Base-by-base conservation (phyloP, 2,888 invertebrate species). In the Eubasilissa splendida region DNA sequence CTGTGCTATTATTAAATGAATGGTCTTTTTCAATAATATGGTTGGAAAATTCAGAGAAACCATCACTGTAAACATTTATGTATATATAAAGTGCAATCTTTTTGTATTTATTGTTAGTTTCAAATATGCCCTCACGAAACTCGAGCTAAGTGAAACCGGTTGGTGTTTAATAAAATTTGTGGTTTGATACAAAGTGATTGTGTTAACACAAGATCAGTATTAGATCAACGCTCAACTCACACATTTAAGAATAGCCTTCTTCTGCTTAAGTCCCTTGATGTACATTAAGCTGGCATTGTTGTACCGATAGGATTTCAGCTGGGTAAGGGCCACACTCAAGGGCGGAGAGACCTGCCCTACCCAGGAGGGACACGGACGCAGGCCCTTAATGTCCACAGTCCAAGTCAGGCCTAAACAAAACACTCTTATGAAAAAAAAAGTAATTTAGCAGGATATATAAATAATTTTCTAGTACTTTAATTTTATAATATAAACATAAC, bases 281-380 rank as follows among this genome's bases (percentile, higher is more conserved):
- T n/a, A n/a, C 10, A 14, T 10, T 14, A 53, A 14, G 68, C 68
- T 50, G 53, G 68, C n/a, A 1, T 12, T n/a, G 14, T 68, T 68
- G 11, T 8, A 50, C 14, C 53, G 68, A 12, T 14, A 14, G 68
- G 68, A 12, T 14, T 10, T 68, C 52, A 68, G 68, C n/a, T 50
- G 50, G 14, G 68, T n/a, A 8, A 68, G 53, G 22, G 52, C 50
- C 12, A 53, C 50, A 11, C 68, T 50, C 68, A 68, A n/a, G 14
- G 52, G 53, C 8, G 68, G 68, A n/a, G 68, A 52, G 8, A 68
- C 68, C 68, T 50, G 33, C 53, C 68, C 68, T 52, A 68, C 68
- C 68, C 68, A 68, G 14, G 50, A 14, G n/a, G 68, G 68, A 11
- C 42, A 10, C 50, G 10, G 8, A 3, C 50, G 42, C 9, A 68